Base-by-base conservation (phyloP, 2,888 invertebrate genomes). In the Erebia palarica region DNA sequence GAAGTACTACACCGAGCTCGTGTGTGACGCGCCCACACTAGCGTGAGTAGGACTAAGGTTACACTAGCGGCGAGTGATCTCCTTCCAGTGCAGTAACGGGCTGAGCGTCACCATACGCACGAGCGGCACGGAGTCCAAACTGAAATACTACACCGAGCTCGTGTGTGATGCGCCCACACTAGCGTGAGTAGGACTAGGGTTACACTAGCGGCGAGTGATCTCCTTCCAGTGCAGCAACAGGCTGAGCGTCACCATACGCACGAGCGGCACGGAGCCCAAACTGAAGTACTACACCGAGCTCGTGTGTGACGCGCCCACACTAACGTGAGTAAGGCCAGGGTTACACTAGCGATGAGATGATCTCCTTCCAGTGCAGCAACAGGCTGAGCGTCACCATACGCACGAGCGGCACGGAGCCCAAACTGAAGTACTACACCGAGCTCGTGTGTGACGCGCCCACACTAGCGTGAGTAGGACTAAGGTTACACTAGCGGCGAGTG, bases 191-290 rank as follows among this genome's bases (percentile, higher is more conserved):
- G n/a, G n/a, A n/a, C n/a, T n/a, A n/a, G n/a, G n/a, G n/a, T n/a
- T n/a, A n/a, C n/a, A n/a, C n/a, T n/a, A n/a, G n/a, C n/a, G n/a
- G n/a, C n/a, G n/a, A n/a, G n/a, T n/a, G n/a, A n/a, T n/a, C n/a
- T n/a, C n/a, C n/a, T n/a, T n/a, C n/a, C n/a, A n/a, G n/a, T n/a
- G n/a, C n/a, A n/a, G n/a, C n/a, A n/a, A n/a, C n/a, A n/a, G n/a
- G n/a, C n/a, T n/a, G n/a, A n/a, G n/a, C n/a, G n/a, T n/a, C n/a
- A n/a, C n/a, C n/a, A n/a, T n/a, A n/a, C 95, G 99, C 76, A 98
- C 99, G 1, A 99, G 99, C 86, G 99, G 99, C 61, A 99, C 99
- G 0, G 99, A 99, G 87, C 99, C 99, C 58, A 99, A 99, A 89
- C 95, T 99, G 80, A 99, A 99, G 92, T 99, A 99, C 90, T 99